Evolutionary conservation across 2,113 vertebrate genomes (phyloP), one percentile per base, ranked within the genome.

Genomic region (Solea solea): DNA sequence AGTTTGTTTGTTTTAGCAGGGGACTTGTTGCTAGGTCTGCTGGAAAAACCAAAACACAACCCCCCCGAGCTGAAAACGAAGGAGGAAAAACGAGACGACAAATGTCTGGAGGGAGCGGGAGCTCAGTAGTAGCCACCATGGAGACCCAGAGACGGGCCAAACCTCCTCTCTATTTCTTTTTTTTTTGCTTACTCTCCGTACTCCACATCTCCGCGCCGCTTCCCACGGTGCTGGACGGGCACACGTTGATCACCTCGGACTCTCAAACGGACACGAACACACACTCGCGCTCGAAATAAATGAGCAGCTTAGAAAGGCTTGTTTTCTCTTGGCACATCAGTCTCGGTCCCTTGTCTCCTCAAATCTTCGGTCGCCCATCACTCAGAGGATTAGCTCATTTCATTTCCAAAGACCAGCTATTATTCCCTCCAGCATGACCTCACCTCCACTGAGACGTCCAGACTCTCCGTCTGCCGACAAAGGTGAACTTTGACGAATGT

Each of bases 121-220:
- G 49, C 57, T 46, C 65, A 77, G 74, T 72, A 53, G 69, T 39
- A 82, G 86, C 86, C 83, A 14, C 90, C 88, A 91, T 90, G 87
- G 88, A 85, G 88, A 90, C 72, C 57, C 58, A 15, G 69, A 78
- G 75, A 81, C 77, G 14, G 69, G 88, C 87, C 88, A 91, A 89
- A 85, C 73, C 83, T 74, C 71, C 74, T 39, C 72, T 48, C 14
- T 48, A 4, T 12, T 48, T 48, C 45, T 48, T 5, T 48, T 48
- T 48, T 48, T 48, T 13, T 11, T 13, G 61, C 61, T 53, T 42
- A 2, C 48, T 13, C 58, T 11, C 45, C 51, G 9, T 12, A 16
- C 51, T 54, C 28, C 34, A 14, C 49, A 64, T 63, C 63, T 69
- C 65, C 79, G 10, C 8, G 53, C 55, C n/a, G 65, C 84, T 84